Evolutionary conservation across 2,888 invertebrate species (phyloP).

Genomic region (Sisyra terminalis): DNA sequence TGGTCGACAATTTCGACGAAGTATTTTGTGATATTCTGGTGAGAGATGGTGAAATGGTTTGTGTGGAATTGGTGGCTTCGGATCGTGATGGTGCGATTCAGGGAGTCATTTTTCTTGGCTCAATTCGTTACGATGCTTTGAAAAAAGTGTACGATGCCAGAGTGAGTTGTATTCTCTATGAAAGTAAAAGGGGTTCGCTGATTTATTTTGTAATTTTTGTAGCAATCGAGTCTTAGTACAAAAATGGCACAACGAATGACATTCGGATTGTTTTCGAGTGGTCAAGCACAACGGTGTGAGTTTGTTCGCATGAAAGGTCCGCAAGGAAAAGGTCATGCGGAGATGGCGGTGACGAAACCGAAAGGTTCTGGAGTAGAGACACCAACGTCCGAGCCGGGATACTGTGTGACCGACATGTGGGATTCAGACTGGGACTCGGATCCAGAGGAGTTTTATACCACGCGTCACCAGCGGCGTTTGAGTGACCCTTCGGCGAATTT

Average conservation of each 20-base stretch:
- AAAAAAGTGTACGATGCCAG: conserved; percentile 92
- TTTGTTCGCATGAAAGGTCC: conserved; percentile 98
- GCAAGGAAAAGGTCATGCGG: conserved; percentile 88
- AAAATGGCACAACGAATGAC: conserved; percentile 95
- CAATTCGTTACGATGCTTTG: conserved; percentile 92
- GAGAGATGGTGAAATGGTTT: conserved; percentile 96
- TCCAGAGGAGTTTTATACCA: conserved; percentile 41
- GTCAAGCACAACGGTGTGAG: conserved; percentile 73
- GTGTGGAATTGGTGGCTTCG: conserved; percentile 90
- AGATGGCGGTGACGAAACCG: conserved; percentile 92
- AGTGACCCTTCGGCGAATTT: conserved; percentile 90
- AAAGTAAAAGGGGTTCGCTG: not conserved
- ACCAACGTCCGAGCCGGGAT: conserved; percentile 77
- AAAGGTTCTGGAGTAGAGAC: conserved; percentile 88
- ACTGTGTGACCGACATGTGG: conserved; percentile 75
- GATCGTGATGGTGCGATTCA: conserved; percentile 75
- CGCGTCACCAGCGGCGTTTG: conserved; percentile 46
- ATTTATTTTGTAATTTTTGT: conserved; percentile 16
- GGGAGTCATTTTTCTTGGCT: conserved; percentile 92
- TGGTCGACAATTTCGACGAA: conserved; percentile 98
- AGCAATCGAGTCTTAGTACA: conserved; percentile 83
- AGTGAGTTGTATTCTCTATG: conserved; percentile 45
- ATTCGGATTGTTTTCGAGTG: conserved; percentile 69
- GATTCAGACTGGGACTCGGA: conserved; percentile 81
- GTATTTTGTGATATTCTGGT: conserved; percentile 96